A percentile compares a stretch with the other conserved stretches of the same genome.
These are phyloP conservation scores for Fabriciana adippe DNA, from an alignment of 2,888 invertebrate genomes.

Conservation along the genomic window DNA sequence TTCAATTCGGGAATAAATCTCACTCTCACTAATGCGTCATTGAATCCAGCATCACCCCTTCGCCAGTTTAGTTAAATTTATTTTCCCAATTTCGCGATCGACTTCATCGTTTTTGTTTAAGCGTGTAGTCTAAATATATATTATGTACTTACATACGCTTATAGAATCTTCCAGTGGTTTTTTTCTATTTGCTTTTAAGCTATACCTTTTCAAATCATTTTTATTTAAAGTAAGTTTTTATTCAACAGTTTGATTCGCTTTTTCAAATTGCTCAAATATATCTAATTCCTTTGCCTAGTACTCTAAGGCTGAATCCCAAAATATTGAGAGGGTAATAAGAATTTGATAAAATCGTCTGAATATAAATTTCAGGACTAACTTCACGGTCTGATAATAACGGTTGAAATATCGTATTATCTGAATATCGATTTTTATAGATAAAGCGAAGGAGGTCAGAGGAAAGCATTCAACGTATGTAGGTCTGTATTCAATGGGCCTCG, in stretches of 20 bases:
- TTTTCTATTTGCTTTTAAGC: background rate
- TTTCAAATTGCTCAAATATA: no score
- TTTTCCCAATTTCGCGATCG: slow-evolving; percentile 29
- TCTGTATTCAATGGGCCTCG: slow-evolving; percentile 49
- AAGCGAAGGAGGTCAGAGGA: slow-evolving; percentile 38
- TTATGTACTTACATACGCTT: no score
- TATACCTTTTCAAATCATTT: no score
- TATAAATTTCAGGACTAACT: slow-evolving; percentile 22
- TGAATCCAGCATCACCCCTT: slow-evolving; percentile 37
- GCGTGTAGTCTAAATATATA: slow-evolving; percentile 4
- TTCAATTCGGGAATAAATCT: slow-evolving; percentile 47
- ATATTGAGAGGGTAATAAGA: background rate
- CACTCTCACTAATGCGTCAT: slow-evolving; percentile 44
- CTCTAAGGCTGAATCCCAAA: background rate
- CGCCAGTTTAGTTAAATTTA: slow-evolving; percentile 32
- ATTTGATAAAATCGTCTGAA: background rate
- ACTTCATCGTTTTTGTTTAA: slow-evolving; percentile 14
- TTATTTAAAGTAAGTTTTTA: no score
- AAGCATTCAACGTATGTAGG: slow-evolving; percentile 44
- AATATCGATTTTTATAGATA: slow-evolving; percentile 37
- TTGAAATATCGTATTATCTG: slow-evolving; percentile 25
- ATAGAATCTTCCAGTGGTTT: background rate
- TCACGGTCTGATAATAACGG: slow-evolving; percentile 27
- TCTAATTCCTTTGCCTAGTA: no score
- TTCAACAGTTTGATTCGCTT: no score